Percentiles rank a stretch among this genome's conserved stretches.
Conservation (phyloP, 92 coral and sea anemone genomes). For the Chrysogorgia sp. region DNA sequence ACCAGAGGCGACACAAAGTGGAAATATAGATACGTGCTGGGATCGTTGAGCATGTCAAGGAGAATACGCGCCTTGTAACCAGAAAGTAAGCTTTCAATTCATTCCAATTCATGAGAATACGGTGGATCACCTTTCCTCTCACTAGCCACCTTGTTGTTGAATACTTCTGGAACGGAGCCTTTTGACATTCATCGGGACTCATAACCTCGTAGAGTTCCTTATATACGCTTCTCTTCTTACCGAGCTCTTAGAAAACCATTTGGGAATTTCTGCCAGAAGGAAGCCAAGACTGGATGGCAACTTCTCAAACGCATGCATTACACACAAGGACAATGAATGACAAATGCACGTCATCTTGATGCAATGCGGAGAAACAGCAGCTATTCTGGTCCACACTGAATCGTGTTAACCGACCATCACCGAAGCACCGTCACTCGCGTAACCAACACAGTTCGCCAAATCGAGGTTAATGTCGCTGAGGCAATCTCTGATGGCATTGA, state of each 20-base stretch:
- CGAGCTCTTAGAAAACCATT: background rate
- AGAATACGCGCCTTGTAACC: conserved; percentile 30
- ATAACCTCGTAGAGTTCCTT: background rate
- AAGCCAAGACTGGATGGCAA: no score
- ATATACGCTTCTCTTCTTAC: conserved; percentile 4
- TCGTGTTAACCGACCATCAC: conserved; percentile 20
- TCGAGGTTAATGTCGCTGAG: conserved; percentile 21
- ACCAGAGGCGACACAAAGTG: no score
- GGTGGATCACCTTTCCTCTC: conserved; percentile 34
- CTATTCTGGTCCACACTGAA: conserved; percentile 37
- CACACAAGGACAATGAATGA: no score
- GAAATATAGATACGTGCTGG: no score
- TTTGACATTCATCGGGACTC: conserved; percentile 15
- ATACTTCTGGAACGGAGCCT: conserved; percentile 27
- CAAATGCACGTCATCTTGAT: no score
- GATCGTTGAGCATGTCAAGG: conserved; percentile 20
- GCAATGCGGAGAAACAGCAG: conserved; percentile 29
- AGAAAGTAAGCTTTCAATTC: conserved; percentile 7
- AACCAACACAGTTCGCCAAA: conserved; percentile 36
- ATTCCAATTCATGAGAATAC: no score
- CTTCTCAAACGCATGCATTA: no score
- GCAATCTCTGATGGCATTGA: conserved; percentile 32
- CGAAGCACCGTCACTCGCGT: conserved; percentile 32
- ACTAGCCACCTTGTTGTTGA: conserved; percentile 29
- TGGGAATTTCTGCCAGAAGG: no score